Evolutionary conservation across 2,113 vertebrate genomes (phyloP).

Genomic region (Chascanopsetta lugubris): DNA sequence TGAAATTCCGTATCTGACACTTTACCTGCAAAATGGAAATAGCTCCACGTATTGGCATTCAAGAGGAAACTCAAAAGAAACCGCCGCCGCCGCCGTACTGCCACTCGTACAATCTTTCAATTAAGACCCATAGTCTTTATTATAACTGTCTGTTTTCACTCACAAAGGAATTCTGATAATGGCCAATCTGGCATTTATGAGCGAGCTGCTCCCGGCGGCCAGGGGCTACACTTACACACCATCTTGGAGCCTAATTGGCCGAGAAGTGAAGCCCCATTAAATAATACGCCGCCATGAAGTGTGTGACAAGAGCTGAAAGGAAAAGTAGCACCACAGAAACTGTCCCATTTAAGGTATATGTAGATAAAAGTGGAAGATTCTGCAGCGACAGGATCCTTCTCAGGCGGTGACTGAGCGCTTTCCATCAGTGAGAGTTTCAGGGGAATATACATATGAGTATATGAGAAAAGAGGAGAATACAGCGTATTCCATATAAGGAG

Average conservation of each 20-base stretch:
- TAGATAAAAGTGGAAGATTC: slow-evolving; percentile 16
- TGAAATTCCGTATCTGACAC: slow-evolving; percentile 61
- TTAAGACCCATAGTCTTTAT: slow-evolving; percentile 66
- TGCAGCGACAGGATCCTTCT: slow-evolving; percentile 11
- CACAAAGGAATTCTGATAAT: slow-evolving; percentile 73
- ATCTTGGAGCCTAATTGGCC: slow-evolving; percentile 79
- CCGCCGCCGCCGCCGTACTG: too few species aligned
- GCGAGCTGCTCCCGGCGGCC: slow-evolving; percentile 59
- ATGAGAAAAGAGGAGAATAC: background rate
- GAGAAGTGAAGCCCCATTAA: slow-evolving; percentile 67
- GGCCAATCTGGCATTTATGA: slow-evolving; percentile 79
- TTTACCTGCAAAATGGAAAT: slow-evolving; percentile 48
- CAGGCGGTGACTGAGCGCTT: slow-evolving; percentile 3
- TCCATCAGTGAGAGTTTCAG: background rate
- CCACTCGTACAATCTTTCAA: slow-evolving; percentile 72
- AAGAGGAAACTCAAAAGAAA: slow-evolving; percentile 47
- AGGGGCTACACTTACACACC: slow-evolving; percentile 69
- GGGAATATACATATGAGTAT: background rate
- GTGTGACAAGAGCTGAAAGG: slow-evolving; percentile 57
- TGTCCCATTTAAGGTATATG: slow-evolving; percentile 49
- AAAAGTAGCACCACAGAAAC: slow-evolving; percentile 28
- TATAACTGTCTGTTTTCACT: slow-evolving; percentile 71
- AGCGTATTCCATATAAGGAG: background rate
- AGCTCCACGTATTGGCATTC: slow-evolving; percentile 71
- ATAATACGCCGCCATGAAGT: slow-evolving; percentile 49